phyloP scores from a whole-genome alignment of 2,888 invertebrate species.

The Amiota mariae region DNA sequence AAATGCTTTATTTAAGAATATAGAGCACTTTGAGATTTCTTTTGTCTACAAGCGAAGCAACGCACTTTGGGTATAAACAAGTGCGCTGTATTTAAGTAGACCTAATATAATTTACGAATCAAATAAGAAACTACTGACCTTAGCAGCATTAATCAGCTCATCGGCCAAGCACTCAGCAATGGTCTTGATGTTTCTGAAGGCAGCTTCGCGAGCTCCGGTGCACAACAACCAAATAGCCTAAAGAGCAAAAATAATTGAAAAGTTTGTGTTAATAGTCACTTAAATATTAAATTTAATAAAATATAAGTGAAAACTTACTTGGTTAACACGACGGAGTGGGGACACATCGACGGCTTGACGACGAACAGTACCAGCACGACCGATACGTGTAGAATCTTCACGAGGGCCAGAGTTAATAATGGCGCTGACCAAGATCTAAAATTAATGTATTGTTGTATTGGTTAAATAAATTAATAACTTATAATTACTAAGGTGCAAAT shows the following conservation, averaged over 20 bases:
- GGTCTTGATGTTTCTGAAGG: slow-evolving; percentile 99
- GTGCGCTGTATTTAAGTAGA: slow-evolving; percentile 52
- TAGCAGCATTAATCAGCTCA: slow-evolving; percentile 99
- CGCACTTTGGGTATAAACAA: slow-evolving; percentile 37
- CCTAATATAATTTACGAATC: slow-evolving; percentile 25
- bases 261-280: neutral
- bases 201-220: slow-evolving; percentile 98
- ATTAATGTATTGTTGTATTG: neutral
- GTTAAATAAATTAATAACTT: neutral
- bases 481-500: neutral
- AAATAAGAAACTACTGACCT: slow-evolving; percentile 76
- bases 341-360: slow-evolving; percentile 99
- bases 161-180: slow-evolving; percentile 99
- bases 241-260: slow-evolving; percentile 10
- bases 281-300: too few species aligned
- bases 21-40: slow-evolving; percentile 38
- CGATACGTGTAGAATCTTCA: slow-evolving; percentile 99
- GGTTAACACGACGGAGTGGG: slow-evolving; percentile 97
- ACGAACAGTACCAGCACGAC: slow-evolving; percentile 99
- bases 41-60: slow-evolving; percentile 57
- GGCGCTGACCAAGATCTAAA: slow-evolving; percentile 91
- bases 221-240: slow-evolving; percentile 98
- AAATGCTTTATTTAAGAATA: slow-evolving; percentile 34
- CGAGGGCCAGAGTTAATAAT: slow-evolving; percentile 99
- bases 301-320: slow-evolving; percentile 72